These are phyloP conservation scores for Alca torda DNA, from an alignment of 2,797 vertebrate species.

Conservation along the genomic window DNA sequence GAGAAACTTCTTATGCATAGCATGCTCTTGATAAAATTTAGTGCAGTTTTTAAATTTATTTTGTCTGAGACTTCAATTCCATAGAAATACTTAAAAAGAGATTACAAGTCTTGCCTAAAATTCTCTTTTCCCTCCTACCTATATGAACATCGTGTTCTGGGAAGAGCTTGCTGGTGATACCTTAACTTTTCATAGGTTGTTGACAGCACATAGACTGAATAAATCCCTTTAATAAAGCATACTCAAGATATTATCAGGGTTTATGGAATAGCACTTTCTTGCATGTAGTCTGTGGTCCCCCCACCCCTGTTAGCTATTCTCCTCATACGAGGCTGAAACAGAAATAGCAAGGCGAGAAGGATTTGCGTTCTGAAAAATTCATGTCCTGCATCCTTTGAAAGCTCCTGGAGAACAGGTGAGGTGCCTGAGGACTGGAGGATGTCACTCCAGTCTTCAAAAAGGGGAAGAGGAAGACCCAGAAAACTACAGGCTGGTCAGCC, in stretches of 20 bases:
- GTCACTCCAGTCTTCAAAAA: too few species aligned
- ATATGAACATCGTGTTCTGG: background rate
- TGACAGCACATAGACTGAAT: background rate
- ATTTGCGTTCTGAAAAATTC: background rate
- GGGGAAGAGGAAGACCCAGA: too few species aligned
- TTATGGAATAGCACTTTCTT: background rate
- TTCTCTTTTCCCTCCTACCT: background rate
- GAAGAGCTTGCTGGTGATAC: background rate
- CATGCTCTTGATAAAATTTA: background rate
- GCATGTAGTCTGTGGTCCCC: background rate
- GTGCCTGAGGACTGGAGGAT: too few species aligned
- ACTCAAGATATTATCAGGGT: background rate
- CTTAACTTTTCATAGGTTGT: background rate
- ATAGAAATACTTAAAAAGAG: background rate
- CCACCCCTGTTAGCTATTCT: rapidly evolving
- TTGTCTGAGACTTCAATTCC: background rate
- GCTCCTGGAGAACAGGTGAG: too few species aligned
- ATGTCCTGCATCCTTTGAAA: background rate
- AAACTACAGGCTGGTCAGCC: too few species aligned
- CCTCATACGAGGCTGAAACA: background rate
- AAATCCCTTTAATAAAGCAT: background rate
- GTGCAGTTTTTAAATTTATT: background rate
- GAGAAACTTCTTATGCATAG: background rate
- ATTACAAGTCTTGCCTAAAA: background rate
- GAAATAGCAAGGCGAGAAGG: background rate